Evolutionary conservation across 2,113 vertebrate species (phyloP).

Genomic region (Orthonyx spaldingii): DNA sequence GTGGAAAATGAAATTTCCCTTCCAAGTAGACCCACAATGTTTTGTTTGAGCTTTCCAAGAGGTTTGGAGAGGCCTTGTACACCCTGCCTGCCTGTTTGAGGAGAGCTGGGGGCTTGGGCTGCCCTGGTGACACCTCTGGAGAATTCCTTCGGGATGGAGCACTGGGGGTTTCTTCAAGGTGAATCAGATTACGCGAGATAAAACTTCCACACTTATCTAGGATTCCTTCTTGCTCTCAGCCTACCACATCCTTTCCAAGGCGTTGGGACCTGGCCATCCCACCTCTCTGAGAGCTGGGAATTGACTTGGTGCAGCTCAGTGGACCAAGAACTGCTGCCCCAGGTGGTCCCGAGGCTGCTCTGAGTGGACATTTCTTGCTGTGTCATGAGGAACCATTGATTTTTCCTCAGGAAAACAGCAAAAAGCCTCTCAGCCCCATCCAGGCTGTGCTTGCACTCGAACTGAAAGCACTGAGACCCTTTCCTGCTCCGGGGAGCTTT

Average conservation of each 20-base stretch:
- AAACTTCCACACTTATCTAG: accelerated
- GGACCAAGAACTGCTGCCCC: not conserved
- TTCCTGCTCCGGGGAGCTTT: not conserved
- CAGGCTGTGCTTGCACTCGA: not conserved
- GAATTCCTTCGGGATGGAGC: not conserved
- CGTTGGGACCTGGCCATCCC: not conserved
- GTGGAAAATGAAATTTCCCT: not conserved
- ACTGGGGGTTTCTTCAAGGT: not conserved
- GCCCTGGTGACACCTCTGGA: not conserved
- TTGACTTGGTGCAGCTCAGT: not conserved
- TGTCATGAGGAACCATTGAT: not conserved
- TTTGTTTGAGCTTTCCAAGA: not conserved
- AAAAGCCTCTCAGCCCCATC: not conserved
- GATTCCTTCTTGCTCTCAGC: not conserved
- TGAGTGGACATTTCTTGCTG: not conserved
- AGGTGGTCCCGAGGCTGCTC: not conserved
- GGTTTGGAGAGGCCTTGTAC: not conserved
- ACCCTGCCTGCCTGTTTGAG: not conserved
- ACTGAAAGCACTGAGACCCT: not conserved
- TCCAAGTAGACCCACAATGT: not conserved
- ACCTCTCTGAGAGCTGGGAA: not conserved
- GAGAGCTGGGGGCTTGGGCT: not conserved
- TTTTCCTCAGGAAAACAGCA: not conserved
- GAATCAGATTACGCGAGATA: not conserved
- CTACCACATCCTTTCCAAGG: not conserved